phyloP scores from a whole-genome alignment of 2,888 invertebrate genomes.

The Malacosoma neustria region DNA sequence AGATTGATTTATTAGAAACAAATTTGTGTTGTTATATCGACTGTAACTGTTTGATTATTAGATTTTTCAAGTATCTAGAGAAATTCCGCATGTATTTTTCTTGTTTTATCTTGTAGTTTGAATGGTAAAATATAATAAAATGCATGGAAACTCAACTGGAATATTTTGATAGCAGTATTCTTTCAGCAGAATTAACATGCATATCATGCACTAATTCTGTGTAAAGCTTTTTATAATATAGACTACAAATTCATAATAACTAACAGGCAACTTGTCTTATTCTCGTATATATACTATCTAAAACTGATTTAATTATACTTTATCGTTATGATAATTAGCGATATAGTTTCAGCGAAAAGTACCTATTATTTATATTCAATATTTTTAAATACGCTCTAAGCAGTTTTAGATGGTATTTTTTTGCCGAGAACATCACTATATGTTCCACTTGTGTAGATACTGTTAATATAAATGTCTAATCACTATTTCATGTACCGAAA shows the following conservation, averaged over 20 bases:
- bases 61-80: too few relatives aligned
- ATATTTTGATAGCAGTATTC: slow-evolving; percentile 2
- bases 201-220: slow-evolving; percentile 59
- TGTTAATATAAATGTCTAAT: slow-evolving; percentile 46
- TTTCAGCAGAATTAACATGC: slow-evolving; percentile 41
- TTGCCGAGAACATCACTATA: slow-evolving; percentile 10
- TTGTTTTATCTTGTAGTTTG: too few relatives aligned
- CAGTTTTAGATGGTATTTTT: slow-evolving; percentile 3
- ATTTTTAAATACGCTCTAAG: too few relatives aligned
- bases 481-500: slow-evolving; percentile 50
- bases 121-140: too few relatives aligned
- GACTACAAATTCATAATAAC: slow-evolving; percentile 27
- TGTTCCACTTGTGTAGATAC: slow-evolving; percentile 26
- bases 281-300: slow-evolving; percentile 2
- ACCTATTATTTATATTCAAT: too few relatives aligned
- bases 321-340: background rate
- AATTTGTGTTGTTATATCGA: too few relatives aligned
- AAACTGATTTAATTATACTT: slow-evolving; percentile 1
- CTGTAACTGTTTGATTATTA: too few relatives aligned
- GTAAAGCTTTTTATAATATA: slow-evolving; percentile 38
- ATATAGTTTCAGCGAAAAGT: slow-evolving; percentile 3
- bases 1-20: too few relatives aligned
- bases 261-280: slow-evolving; percentile 21
- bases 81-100: too few relatives aligned
- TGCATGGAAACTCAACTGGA: slow-evolving; percentile 2